Evolutionary conservation across 2,888 invertebrate species (phyloP).

Genomic region (Drosophila borealis): DNA sequence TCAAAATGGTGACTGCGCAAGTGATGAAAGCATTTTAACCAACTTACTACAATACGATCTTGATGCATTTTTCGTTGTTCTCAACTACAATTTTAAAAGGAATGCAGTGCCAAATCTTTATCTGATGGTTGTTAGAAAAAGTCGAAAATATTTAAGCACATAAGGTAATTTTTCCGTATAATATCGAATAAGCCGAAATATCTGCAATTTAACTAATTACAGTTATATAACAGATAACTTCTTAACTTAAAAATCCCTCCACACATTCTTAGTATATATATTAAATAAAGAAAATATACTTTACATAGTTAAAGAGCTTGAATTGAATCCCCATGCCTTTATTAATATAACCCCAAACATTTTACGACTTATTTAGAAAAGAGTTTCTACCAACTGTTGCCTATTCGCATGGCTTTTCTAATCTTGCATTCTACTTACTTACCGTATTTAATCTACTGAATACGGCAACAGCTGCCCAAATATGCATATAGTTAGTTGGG

Average conservation of each 20-base stretch:
- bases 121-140: too few species aligned
- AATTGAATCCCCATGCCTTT: constrained; percentile 7
- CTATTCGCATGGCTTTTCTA: constrained; percentile 32
- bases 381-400: constrained; percentile 29
- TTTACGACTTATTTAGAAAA: not conserved
- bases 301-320: constrained; percentile 1
- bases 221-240: too few species aligned
- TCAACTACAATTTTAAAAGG: too few species aligned
- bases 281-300: not conserved
- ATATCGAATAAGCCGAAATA: too few species aligned
- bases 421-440: constrained; percentile 32
- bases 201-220: too few species aligned
- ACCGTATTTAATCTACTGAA: constrained; percentile 29
- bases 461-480: constrained; percentile 63
- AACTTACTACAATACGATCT: constrained; percentile 2
- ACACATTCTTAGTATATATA: too few species aligned
- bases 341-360: not conserved
- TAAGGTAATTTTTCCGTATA: too few species aligned
- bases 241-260: too few species aligned
- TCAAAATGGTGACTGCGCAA: constrained; percentile 38
- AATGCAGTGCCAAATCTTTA: too few species aligned
- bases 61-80: too few species aligned
- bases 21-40: constrained; percentile 32
- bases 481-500: constrained; percentile 41
- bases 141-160: too few species aligned